Evolutionary conservation across 2,888 invertebrate species (phyloP).

Genomic region (Phyllotreta striolata): DNA sequence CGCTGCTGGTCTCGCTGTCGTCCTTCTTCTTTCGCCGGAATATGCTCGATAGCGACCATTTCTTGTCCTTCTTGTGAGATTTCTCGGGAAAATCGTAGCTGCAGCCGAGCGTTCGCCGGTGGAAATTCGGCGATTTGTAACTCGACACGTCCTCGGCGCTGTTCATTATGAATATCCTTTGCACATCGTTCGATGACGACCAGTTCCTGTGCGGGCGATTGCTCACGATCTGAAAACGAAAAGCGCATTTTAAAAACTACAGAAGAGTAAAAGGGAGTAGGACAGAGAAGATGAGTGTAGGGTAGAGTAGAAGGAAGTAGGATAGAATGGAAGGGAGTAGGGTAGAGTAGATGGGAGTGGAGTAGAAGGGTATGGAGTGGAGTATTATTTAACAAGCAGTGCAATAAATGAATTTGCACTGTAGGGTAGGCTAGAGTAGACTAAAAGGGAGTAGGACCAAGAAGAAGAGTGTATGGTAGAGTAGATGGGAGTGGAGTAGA

Average conservation of each 20-base stretch:
- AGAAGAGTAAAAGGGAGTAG: neutral
- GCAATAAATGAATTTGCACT: too few species aligned
- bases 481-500: too few species aligned
- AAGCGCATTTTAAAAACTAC: constrained; percentile 17
- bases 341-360: too few species aligned
- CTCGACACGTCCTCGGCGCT: constrained; percentile 55
- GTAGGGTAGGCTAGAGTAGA: too few species aligned
- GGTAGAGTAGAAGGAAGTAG: neutral
- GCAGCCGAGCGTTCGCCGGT: constrained; percentile 61
- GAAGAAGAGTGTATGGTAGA: too few species aligned
- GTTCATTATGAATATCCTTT: constrained; percentile 53
- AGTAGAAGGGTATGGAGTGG: too few species aligned
- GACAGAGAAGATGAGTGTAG: neutral
- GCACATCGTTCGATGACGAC: constrained; percentile 57
- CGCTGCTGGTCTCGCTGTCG: constrained; percentile 67
- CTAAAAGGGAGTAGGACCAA: too few species aligned
- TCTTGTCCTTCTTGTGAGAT: constrained; percentile 69
- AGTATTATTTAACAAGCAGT: too few species aligned
- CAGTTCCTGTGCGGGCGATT: constrained; percentile 59
- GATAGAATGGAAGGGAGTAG: too few species aligned
- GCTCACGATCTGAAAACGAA: constrained; percentile 61
- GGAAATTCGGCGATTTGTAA: constrained; percentile 53
- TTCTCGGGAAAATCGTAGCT: constrained; percentile 62
- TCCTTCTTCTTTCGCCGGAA: constrained; percentile 79
- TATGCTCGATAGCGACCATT: constrained; percentile 84